A percentile compares a stretch with the other conserved stretches of the same genome.
These are phyloP conservation scores for Drosophila monieri DNA, from an alignment of 2,888 invertebrate species.

Conservation along the genomic window DNA sequence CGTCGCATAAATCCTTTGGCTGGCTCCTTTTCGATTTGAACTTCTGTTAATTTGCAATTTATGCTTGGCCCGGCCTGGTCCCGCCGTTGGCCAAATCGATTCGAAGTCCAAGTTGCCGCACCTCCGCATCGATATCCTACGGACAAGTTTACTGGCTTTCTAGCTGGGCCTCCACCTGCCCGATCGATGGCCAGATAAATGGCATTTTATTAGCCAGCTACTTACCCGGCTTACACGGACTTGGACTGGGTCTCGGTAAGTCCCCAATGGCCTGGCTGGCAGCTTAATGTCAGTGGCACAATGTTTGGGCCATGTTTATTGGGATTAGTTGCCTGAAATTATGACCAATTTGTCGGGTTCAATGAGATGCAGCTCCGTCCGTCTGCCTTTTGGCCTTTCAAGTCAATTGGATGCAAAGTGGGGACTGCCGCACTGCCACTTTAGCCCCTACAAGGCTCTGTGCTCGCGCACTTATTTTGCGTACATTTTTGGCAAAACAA, in stretches of 20 bases:
- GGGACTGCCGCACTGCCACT: slow-evolving; percentile 23
- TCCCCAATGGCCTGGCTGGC: slow-evolving; percentile 43
- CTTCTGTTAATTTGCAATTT: slow-evolving; percentile 73
- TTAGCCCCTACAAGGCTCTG: slow-evolving; percentile 71
- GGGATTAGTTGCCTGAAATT: slow-evolving; percentile 80
- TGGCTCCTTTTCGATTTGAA: slow-evolving; percentile 65
- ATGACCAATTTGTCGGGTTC: slow-evolving; percentile 80
- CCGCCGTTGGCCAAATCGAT: slow-evolving; percentile 64
- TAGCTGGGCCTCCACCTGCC: slow-evolving; percentile 20
- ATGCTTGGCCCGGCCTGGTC: slow-evolving; percentile 51
- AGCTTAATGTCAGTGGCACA: slow-evolving; percentile 78
- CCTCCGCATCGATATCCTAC: slow-evolving; percentile 23
- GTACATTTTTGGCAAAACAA: slow-evolving; percentile 72
- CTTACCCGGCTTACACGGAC: slow-evolving; percentile 42
- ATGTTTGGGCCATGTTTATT: slow-evolving; percentile 79
- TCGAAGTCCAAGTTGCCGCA: slow-evolving; percentile 43
- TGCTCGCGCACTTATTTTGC: slow-evolving; percentile 74
- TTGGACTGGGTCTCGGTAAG: slow-evolving; percentile 20
- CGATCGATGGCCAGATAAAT: slow-evolving; percentile 77
- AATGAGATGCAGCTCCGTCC: slow-evolving; percentile 58
- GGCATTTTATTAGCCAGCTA: slow-evolving; percentile 68
- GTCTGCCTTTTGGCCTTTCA: slow-evolving; percentile 57
- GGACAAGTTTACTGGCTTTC: slow-evolving; percentile 37
- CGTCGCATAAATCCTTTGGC: slow-evolving; percentile 57
- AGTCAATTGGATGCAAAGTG: slow-evolving; percentile 77